Conservation (phyloP, 2,113 vertebrate genomes). For the Urocitellus parryii region DNA sequence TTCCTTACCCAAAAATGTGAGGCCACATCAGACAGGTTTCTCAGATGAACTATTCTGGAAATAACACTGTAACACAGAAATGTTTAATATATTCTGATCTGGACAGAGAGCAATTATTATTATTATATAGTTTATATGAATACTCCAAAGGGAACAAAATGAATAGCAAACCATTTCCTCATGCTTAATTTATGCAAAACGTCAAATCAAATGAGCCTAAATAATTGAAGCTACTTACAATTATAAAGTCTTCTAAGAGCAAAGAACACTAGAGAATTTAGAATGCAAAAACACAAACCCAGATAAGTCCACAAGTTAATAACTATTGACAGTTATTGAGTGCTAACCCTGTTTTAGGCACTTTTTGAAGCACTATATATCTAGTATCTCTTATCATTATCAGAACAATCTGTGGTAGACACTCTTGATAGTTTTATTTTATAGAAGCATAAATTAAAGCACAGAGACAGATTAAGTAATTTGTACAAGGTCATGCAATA, state of each 20-base stretch:
- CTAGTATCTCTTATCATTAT: neutral
- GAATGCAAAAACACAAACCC: neutral
- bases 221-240: neutral
- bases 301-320: conserved; percentile 1
- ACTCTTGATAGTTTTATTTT: neutral
- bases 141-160: conserved; percentile 3
- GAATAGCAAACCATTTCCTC: conserved; percentile 10
- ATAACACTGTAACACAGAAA: neutral
- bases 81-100: neutral
- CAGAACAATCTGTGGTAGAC: neutral
- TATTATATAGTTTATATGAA: conserved; percentile 25
- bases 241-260: conserved; percentile 16
- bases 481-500: neutral
- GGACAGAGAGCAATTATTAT: neutral
- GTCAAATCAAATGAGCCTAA: conserved; percentile 4
- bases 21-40: conserved; percentile 2
- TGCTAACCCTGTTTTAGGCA: neutral
- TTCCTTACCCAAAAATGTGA: conserved; percentile 39
- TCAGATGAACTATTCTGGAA: neutral
- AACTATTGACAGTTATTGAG: neutral
- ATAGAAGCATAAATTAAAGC: conserved; percentile 13
- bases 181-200: conserved; percentile 12
- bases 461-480: neutral
- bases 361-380: neutral
- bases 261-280: neutral